Percentiles rank a stretch among this genome's conserved stretches.
phyloP scores from a whole-genome alignment of 2,888 invertebrate species.

The Limnephilus lunatus region DNA sequence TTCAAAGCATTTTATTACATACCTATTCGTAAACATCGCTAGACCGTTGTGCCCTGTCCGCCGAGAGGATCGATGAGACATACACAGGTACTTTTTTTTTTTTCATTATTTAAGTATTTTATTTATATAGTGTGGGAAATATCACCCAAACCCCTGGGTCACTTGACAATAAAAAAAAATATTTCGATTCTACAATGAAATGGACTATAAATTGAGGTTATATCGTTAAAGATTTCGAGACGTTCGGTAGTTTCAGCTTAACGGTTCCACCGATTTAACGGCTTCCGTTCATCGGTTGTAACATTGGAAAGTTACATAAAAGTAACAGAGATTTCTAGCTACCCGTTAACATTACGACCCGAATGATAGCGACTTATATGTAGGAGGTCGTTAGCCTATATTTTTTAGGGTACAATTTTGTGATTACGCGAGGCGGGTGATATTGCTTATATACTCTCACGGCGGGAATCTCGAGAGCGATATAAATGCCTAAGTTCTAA shows the following conservation, averaged over 20 bases:
- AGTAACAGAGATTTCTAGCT: background rate
- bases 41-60: no score
- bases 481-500: background rate
- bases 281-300: conserved; percentile 7
- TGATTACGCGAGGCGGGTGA: background rate
- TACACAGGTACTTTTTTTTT: no score
- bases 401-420: conserved; percentile 7
- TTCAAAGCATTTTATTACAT: no score
- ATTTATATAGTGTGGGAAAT: background rate
- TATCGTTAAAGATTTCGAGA: background rate
- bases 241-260: conserved; percentile 7
- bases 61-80: no score
- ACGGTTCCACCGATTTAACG: conserved; percentile 6
- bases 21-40: no score
- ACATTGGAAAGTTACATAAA: conserved; percentile 1
- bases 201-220: background rate
- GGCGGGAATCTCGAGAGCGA: background rate
- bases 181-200: background rate
- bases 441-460: background rate
- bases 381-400: background rate
- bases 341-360: background rate
- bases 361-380: background rate
- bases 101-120: no score
- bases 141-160: background rate
- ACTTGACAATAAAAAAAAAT: background rate